A percentile compares a stretch with the other conserved stretches of the same genome.
Conservation (phyloP, 2,888 invertebrate species). For the Drosophila lacicola region DNA sequence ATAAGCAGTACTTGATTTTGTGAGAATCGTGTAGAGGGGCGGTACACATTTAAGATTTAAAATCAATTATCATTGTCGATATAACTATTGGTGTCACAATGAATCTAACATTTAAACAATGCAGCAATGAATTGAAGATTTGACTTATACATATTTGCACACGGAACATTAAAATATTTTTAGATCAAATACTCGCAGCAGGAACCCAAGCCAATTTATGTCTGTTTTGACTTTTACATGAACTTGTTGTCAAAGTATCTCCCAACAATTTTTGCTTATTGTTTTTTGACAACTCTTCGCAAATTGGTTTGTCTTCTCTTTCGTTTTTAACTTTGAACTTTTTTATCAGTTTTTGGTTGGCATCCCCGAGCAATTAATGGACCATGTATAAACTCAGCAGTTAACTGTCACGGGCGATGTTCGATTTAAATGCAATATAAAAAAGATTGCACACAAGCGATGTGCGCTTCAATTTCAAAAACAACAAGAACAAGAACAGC, state of each 20-base stretch:
- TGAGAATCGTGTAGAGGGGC: too few species aligned
- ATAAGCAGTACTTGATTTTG: not conserved
- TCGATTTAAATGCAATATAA: constrained; percentile 63
- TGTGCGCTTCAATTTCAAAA: constrained; percentile 19
- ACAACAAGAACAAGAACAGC: constrained; percentile 5
- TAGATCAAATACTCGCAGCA: not conserved
- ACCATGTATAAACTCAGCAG: constrained; percentile 24
- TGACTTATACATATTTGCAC: too few species aligned
- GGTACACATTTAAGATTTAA: not conserved
- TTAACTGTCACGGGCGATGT: constrained; percentile 27
- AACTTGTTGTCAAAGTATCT: constrained; percentile 7
- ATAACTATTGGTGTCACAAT: too few species aligned
- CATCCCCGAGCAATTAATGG: constrained; percentile 40
- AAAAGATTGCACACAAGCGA: constrained; percentile 38
- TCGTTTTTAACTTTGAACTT: not conserved
- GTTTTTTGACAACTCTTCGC: constrained; percentile 4
- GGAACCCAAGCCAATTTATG: not conserved
- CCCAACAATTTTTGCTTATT: not conserved
- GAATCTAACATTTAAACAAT: not conserved
- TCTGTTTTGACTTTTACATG: constrained; percentile 6
- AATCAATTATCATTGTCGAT: too few species aligned
- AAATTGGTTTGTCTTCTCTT: constrained; percentile 8
- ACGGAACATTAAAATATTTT: too few species aligned
- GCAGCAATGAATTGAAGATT: not conserved
- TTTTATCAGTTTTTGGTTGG: constrained; percentile 16